Evolutionary conservation across 2,888 invertebrate genomes (phyloP).

Genomic region (Hipparchia sbordonii): DNA sequence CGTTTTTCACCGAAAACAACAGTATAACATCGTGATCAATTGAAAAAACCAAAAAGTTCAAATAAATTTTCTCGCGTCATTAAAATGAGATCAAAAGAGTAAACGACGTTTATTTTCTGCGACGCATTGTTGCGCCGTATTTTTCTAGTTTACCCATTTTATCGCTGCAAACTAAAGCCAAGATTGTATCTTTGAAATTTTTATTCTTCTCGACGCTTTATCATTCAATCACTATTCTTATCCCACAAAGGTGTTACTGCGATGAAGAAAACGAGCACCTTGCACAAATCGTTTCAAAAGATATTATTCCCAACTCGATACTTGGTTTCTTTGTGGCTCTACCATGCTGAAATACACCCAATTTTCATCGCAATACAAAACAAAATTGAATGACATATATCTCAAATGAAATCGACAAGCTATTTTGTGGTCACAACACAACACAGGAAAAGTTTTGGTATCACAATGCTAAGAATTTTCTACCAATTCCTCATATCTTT

Average conservation of each 20-base stretch:
- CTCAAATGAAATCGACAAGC: constrained; percentile 4
- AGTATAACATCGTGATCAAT: too few species aligned
- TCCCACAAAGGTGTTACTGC: constrained; percentile 14
- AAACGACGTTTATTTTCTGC: constrained; percentile 1
- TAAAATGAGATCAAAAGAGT: not conserved
- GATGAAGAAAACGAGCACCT: constrained; percentile 15
- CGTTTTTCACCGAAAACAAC: not conserved
- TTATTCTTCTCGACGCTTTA: constrained; percentile 2
- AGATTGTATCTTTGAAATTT: constrained; percentile 13
- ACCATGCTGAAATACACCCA: constrained; percentile 2
- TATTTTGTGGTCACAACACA: constrained; percentile 13
- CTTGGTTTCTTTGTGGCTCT: not conserved
- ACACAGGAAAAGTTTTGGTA: constrained; percentile 12
- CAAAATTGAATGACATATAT: constrained; percentile 8
- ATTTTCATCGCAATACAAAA: not conserved
- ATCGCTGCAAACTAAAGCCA: not conserved
- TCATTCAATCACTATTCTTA: constrained; percentile 18
- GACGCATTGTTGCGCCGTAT: not conserved
- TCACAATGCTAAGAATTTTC: constrained; percentile 18
- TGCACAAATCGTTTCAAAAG: constrained; percentile 12
- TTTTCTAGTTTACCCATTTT: not conserved
- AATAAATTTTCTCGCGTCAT: not conserved
- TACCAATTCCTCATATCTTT: constrained; percentile 10
- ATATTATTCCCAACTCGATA: constrained; percentile 16
- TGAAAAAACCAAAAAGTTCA: not conserved